A percentile compares a stretch with the other conserved stretches of the same genome.
Conservation (phyloP, 1,140 invertebrate species). For the Heterodera carotae region DNA sequence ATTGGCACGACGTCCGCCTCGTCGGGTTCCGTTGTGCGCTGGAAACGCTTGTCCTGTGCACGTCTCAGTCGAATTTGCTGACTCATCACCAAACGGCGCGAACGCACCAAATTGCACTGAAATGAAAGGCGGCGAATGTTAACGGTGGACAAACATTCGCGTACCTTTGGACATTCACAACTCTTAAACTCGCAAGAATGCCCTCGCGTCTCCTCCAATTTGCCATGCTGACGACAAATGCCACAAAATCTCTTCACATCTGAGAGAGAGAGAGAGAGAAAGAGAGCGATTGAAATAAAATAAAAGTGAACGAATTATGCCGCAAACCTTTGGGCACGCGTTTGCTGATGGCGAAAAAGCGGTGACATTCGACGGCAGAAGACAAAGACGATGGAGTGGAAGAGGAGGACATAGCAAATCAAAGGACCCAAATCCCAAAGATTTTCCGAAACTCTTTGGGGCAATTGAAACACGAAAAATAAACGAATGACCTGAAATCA, state of each 20-base stretch:
- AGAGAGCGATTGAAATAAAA: slow-evolving; percentile 17
- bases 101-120: slow-evolving; percentile 59
- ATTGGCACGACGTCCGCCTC: slow-evolving; percentile 49
- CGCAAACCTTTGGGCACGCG: slow-evolving; percentile 35
- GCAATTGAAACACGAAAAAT: no score
- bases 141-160: slow-evolving; percentile 10
- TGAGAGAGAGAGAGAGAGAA: slow-evolving; percentile 18
- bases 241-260: slow-evolving; percentile 64
- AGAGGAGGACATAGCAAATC: background rate
- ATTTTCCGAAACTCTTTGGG: no score
- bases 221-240: slow-evolving; percentile 60
- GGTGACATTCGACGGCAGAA: slow-evolving; percentile 24
- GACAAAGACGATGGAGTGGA: background rate
- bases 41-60: slow-evolving; percentile 63
- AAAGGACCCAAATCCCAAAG: no score
- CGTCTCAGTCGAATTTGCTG: slow-evolving; percentile 60
- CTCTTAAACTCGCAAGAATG: slow-evolving; percentile 57
- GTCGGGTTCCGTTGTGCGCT: slow-evolving; percentile 43
- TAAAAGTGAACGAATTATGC: no score
- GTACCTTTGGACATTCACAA: slow-evolving; percentile 56
- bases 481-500: no score
- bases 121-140: slow-evolving; percentile 40
- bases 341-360: slow-evolving; percentile 45
- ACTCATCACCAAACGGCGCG: slow-evolving; percentile 58
- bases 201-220: slow-evolving; percentile 59